Base-by-base conservation (phyloP, 2,888 invertebrate genomes). In the Seira sanloemensis region DNA sequence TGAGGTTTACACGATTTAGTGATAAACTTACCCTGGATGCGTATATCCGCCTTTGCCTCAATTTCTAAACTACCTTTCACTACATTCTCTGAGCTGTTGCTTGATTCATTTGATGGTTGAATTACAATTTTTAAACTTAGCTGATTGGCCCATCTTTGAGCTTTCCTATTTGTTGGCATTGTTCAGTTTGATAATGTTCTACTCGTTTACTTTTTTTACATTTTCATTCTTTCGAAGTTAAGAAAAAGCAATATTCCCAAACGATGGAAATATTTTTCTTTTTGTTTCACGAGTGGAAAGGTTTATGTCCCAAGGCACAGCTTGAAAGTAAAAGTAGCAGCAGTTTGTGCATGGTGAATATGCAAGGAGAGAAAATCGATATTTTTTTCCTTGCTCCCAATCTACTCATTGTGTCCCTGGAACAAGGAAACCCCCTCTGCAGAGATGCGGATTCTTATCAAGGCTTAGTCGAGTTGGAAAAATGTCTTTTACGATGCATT, bases 11-110 rank as follows among this genome's bases (percentile, higher is more conserved):
- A 19, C 24, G 12, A 46, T 37, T 62, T 37, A 4, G 37, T 37
- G 37, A 37, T 37, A 37, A 37, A 37, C 65, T 9, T 78, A 79
- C 78, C 78, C 18, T 79, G 78, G 72, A 79, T 72, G 0, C 25
- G 46, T 19, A 72, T 46, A 67, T 72, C 78, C 66, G 46, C 54
- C 25, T 72, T 25, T 16, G 78, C 65, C 16, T 73, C 72, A 66
- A 73, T 66, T 25, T 71, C 58, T 23, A 78, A n/a, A 23, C 0
- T 37, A 2, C 78, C 78, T 62, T 78, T 54, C 65, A 78, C 62
- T n/a, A 58, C 50, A 37, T 78, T 78, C 65, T 74, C 74, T 12
- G 58, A 26, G 18, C 23, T 21, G 19, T 2, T 21, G 9, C 19
- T 74, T 21, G 16, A 54, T 2, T 23, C n/a, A 65, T 74, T 37